phyloP scores from a whole-genome alignment of 2,888 invertebrate species.

The Endomychus coccineus region DNA sequence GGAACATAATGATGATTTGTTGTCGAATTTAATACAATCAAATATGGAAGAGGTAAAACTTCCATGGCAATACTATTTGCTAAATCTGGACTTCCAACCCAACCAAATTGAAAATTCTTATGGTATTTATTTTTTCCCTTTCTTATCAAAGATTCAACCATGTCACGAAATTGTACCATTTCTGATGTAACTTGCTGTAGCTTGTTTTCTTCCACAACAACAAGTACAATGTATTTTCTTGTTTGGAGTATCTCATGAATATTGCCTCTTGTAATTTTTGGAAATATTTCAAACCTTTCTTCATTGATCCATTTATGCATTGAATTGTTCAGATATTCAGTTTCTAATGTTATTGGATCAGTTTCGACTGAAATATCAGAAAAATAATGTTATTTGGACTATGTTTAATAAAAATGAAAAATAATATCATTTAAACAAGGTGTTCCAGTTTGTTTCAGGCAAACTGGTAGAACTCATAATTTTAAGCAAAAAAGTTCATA shows the following conservation, averaged over 20 bases:
- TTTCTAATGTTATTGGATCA: no score
- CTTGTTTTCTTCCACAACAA: conserved; percentile 82
- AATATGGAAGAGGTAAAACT: conserved; percentile 71
- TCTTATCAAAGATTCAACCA: conserved; percentile 65
- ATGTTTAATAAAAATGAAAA: no score
- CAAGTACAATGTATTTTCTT: conserved; percentile 80
- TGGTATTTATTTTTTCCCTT: conserved; percentile 72
- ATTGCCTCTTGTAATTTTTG: conserved; percentile 77
- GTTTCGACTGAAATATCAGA: no score
- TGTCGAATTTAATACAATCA: conserved; percentile 86
- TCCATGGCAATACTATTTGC: conserved; percentile 92
- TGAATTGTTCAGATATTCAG: conserved; percentile 56
- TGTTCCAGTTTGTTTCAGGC: no score
- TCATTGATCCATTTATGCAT: conserved; percentile 82
- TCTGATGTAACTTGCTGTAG: conserved; percentile 71
- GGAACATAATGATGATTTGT: conserved; percentile 90
- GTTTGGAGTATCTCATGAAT: conserved; percentile 76
- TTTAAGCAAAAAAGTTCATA: no score
- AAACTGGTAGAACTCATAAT: no score
- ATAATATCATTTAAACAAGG: no score
- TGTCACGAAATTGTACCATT: conserved; percentile 68
- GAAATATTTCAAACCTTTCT: conserved; percentile 83
- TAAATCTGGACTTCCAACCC: conserved; percentile 84
- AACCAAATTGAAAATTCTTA: conserved; percentile 76
- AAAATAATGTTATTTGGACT: no score